Evolutionary conservation across 2,888 invertebrate genomes (phyloP).

Genomic region (Siphonodentalium dalli): DNA sequence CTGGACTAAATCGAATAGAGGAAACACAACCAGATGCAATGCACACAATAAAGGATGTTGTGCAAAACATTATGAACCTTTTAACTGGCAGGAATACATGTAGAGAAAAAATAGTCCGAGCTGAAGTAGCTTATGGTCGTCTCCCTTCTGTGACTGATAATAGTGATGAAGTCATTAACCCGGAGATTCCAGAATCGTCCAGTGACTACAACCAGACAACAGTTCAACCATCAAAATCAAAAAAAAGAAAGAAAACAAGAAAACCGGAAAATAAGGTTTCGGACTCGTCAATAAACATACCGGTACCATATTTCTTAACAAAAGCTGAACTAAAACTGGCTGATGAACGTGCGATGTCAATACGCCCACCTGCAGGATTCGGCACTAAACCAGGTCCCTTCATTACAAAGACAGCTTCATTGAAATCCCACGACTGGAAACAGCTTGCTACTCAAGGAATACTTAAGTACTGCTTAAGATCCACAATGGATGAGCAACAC

Average conservation of each 20-base stretch:
- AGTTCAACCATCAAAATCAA: no score
- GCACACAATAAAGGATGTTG: conserved; percentile 4
- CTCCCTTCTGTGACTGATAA: background rate
- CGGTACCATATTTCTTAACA: background rate
- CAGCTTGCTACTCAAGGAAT: background rate
- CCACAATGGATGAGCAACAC: no score
- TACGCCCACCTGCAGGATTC: background rate
- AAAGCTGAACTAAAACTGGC: background rate
- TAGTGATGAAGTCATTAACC: background rate
- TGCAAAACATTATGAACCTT: conserved; percentile 2
- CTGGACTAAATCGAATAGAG: background rate
- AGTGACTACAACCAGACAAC: no score
- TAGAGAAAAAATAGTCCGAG: background rate
- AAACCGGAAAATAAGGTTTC: no score
- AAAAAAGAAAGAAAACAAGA: no score
- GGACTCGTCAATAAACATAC: no score
- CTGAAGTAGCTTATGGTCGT: background rate
- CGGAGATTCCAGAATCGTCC: no score
- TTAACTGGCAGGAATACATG: background rate
- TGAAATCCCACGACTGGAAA: background rate
- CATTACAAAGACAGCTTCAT: background rate
- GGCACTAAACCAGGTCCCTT: background rate
- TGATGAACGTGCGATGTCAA: background rate
- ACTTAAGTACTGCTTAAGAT: background rate
- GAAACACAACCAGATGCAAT: conserved; percentile 2